A percentile compares a stretch with the other conserved stretches of the same genome.
Evolutionary conservation across 2,113 vertebrate species (phyloP).

Genomic region (Cnemophilus loriae): DNA sequence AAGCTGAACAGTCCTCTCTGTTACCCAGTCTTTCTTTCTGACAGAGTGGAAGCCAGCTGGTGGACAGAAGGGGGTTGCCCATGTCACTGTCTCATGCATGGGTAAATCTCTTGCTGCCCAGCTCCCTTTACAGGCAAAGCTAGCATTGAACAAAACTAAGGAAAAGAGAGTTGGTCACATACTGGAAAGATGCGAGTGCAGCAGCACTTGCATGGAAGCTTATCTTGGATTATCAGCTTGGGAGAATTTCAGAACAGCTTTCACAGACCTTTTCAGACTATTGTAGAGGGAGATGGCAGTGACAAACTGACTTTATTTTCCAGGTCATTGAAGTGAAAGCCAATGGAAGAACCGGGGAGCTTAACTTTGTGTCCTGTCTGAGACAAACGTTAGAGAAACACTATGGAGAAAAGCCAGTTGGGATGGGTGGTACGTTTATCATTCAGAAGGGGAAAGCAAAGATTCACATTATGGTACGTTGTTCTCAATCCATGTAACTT

Average conservation of each 20-base stretch:
- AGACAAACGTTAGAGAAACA: constrained; percentile 82
- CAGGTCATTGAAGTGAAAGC: constrained; percentile 91
- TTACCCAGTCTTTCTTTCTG: neutral
- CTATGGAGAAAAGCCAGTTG: constrained; percentile 87
- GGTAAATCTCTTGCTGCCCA: neutral
- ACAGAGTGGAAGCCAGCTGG: neutral
- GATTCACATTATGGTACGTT: constrained; percentile 91
- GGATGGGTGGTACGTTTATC: constrained; percentile 90
- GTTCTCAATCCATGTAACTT: neutral
- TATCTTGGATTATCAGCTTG: neutral
- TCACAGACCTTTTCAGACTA: neutral
- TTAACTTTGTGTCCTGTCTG: constrained; percentile 89
- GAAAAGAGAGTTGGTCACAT: neutral
- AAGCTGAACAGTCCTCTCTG: neutral
- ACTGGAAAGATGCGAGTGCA: neutral
- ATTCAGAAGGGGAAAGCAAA: constrained; percentile 93
- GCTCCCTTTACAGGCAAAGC: neutral
- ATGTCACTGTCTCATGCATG: neutral
- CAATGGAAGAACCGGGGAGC: constrained; percentile 82
- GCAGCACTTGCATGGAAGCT: neutral
- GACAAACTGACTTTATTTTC: neutral
- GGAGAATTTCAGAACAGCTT: neutral
- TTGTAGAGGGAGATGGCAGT: neutral
- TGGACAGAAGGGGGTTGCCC: neutral
- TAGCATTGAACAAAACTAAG: neutral